Evolutionary conservation across 2,888 invertebrate species (phyloP).

Genomic region (Ophioninae sp.): DNA sequence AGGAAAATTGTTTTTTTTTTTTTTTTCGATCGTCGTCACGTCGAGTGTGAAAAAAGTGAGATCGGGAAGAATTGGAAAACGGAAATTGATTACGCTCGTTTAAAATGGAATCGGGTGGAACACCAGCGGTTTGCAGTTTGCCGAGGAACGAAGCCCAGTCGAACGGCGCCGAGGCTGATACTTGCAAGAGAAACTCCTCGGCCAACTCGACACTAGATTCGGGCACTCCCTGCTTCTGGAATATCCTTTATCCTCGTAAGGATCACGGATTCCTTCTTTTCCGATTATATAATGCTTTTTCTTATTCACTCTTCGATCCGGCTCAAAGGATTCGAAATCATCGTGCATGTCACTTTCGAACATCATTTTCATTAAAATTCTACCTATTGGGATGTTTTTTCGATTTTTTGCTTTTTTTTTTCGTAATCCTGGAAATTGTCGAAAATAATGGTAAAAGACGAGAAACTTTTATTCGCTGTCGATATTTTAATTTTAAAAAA

Average conservation of each 20-base stretch:
- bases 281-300: background rate
- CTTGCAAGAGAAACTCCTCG: slow-evolving; percentile 58
- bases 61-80: background rate
- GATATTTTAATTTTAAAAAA: too few species aligned
- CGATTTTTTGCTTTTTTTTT: too few species aligned
- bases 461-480: too few species aligned
- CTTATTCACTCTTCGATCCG: background rate
- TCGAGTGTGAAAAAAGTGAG: background rate
- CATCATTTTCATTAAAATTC: too few species aligned
- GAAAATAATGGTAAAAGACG: too few species aligned
- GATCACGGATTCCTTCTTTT: slow-evolving; percentile 64
- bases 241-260: slow-evolving; percentile 82
- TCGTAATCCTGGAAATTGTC: too few species aligned
- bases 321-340: background rate
- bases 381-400: too few species aligned
- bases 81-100: background rate
- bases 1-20: background rate
- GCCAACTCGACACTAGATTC: slow-evolving; percentile 69
- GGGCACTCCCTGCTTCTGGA: slow-evolving; percentile 81
- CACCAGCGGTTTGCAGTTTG: slow-evolving; percentile 57
- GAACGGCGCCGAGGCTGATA: slow-evolving; percentile 61
- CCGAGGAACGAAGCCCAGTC: slow-evolving; percentile 60
- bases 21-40: background rate
- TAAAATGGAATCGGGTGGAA: slow-evolving; percentile 62
- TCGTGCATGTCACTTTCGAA: background rate